phyloP scores from a whole-genome alignment of 2,888 invertebrate species.

The Sarcophaga variegata region DNA sequence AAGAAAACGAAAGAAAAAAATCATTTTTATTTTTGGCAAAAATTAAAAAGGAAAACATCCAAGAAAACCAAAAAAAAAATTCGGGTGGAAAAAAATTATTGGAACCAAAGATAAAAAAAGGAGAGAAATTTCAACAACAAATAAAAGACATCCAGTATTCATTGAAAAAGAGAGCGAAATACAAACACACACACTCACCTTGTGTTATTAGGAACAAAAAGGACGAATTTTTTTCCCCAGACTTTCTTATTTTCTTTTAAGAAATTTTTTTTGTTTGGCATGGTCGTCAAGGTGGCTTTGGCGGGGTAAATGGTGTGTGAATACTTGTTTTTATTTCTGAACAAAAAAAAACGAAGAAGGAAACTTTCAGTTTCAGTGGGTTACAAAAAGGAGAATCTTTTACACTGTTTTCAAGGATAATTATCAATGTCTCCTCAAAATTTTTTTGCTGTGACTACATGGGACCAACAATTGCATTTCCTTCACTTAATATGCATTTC shows the following conservation, averaged over 20 bases:
- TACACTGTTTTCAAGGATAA: constrained; percentile 42
- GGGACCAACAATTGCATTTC: no score
- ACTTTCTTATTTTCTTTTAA: constrained; percentile 25
- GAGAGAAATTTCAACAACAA: not conserved
- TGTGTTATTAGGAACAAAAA: constrained; percentile 1
- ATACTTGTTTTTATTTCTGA: constrained; percentile 44
- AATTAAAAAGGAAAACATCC: constrained; percentile 3
- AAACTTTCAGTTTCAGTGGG: constrained; percentile 51
- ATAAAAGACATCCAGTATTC: not conserved
- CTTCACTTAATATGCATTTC: no score
- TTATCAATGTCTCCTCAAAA: no score
- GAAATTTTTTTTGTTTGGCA: not conserved
- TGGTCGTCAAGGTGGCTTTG: not conserved
- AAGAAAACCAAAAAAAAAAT: not conserved
- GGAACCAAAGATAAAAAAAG: not conserved
- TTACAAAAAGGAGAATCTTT: constrained; percentile 50
- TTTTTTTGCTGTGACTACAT: no score
- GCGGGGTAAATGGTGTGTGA: not conserved
- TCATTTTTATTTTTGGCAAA: constrained; percentile 36
- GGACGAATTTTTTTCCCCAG: not conserved
- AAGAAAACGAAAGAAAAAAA: constrained; percentile 39
- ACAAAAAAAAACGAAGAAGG: not conserved
- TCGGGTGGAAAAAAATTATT: not conserved
- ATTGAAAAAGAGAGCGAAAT: not conserved
- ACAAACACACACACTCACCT: not conserved